Base-by-base conservation (phyloP, 2,797 vertebrate species). In the Tolypeutes matacus region DNA sequence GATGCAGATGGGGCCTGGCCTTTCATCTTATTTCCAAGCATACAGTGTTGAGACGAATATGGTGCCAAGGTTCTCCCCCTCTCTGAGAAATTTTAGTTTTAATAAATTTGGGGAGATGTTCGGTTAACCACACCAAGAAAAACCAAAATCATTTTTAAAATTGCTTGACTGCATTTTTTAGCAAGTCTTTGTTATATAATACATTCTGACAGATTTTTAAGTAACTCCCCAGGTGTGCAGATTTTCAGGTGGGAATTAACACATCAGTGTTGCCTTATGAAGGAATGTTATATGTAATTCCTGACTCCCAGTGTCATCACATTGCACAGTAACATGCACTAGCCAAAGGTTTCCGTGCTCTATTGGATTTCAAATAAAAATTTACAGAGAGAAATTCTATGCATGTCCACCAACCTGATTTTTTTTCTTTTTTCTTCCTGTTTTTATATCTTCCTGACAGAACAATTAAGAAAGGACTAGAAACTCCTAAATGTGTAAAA, bases 311-410 rank as follows among this genome's bases (percentile, higher is more conserved):
- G 23, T 89, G 62, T 78, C 34, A 20, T 56, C 70, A 46, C 34
- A 15, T 73, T 65, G 49, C 62, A 77, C 42, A 11, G 36, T 23
- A 90, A 36, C 42, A 29, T 3, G 25, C 25, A 20, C 11, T 69
- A 23, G 60, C 49, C 53, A 7, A 64, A 64, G 23, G 31, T 80
- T 82, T 91, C 75, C 67, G 4, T 53, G 42, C 42, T 86, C 46
- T 86, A 73, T 2, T 75, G 75, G 78, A 20, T 82, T 89, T 95
- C 75, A 82, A 34, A 31, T 93, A 72, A 81, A 94, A 64, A 80
- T 70, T 29, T 14, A 58, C 60, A 21, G 36, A 27, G 72, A 60
- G 64, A 34, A 65, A 7, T 65, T 53, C 56, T 49, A 58, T 83
- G n/a, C 58, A 36, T 93, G 84, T 81, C 39, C 73, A 70, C 25